Base-by-base conservation (phyloP, 2,888 invertebrate species). In the Drosophila planitibia region DNA sequence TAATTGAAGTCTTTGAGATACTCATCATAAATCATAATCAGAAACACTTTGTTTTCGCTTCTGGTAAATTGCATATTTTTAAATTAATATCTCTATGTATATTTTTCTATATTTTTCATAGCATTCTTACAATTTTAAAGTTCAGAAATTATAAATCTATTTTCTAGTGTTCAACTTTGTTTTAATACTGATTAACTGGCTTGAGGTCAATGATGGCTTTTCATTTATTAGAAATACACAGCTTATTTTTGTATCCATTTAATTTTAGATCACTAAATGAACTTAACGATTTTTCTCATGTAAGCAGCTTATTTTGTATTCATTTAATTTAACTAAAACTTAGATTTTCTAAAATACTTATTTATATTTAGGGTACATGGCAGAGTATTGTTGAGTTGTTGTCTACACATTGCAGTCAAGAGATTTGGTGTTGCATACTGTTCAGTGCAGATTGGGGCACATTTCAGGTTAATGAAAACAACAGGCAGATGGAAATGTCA, bases 391-490 rank as follows among this genome's bases (percentile, higher is more conserved):
- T 6, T 12, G n/a, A 41, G 55, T 59, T 53, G 62, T 28, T n/a
- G 28, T 28, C 7, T n/a, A 19, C 32, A 4, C 2, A 10, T 30
- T 49, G 12, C 9, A 1, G 4, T 10, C 16, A 39, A 9, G 5
- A 30, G 33, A 47, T 60, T 60, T 67, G 33, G 12, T 59, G 35
- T 67, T 41, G 69, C 77, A 65, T 53, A 81, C 62, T 64, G 74
- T 65, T 61, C 58, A 66, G 76, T 6, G 69, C 62, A 53, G 52
- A 53, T 66, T 51, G 30, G 12, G 28, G 61, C 55, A 39, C 62
- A 66, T 76, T 77, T 80, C 57, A 33, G 51, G 32, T 65, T 80
- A 76, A 80, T 79, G 66, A 64, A 53, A 58, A 52, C 60, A 52
- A 51, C 63, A 57, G 57, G 41, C 68, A 32, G 61, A n/a, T 62